These are phyloP conservation scores for Onychostoma macrolepis DNA, from an alignment of 2,113 vertebrate genomes.

Conservation along the genomic window DNA sequence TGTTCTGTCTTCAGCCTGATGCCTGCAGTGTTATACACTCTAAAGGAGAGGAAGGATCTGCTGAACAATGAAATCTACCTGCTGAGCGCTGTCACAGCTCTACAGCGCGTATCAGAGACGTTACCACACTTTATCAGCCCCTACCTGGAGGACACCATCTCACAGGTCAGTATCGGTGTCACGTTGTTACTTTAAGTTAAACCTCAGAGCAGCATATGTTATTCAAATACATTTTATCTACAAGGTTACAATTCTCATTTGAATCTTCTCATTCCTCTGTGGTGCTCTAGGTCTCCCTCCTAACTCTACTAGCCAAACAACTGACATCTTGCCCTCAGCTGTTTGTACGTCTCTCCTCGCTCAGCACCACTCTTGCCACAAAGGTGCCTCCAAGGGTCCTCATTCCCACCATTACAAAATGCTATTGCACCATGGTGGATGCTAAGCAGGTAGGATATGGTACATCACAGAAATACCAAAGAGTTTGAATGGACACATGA, in stretches of 20 bases:
- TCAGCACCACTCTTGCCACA: conserved; percentile 84
- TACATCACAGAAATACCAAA: not conserved
- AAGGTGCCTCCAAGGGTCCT: conserved; percentile 87
- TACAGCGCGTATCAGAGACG: conserved; percentile 87
- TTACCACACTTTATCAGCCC: conserved; percentile 93
- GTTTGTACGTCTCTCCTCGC: conserved; percentile 71
- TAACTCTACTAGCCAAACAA: conserved; percentile 76
- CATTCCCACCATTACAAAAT: conserved; percentile 81
- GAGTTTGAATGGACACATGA: not conserved
- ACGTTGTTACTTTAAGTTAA: not conserved
- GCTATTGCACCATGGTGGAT: conserved; percentile 77
- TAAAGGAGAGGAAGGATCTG: conserved; percentile 81
- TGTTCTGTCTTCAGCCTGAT: conserved; percentile 76
- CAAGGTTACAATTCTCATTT: not conserved
- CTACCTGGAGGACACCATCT: conserved; percentile 82
- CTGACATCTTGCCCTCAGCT: conserved; percentile 81
- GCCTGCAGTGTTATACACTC: conserved; percentile 80
- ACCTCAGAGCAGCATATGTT: not conserved
- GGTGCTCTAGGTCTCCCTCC: conserved; percentile 79
- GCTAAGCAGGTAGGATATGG: conserved; percentile 77
- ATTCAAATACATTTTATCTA: not conserved
- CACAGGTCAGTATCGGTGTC: conserved; percentile 75
- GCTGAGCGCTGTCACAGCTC: conserved; percentile 87
- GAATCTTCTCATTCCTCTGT: not conserved
- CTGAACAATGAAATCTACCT: conserved; percentile 85